Evolutionary conservation across 2,888 invertebrate genomes (phyloP).

Genomic region (Drosophila subsilvestris): DNA sequence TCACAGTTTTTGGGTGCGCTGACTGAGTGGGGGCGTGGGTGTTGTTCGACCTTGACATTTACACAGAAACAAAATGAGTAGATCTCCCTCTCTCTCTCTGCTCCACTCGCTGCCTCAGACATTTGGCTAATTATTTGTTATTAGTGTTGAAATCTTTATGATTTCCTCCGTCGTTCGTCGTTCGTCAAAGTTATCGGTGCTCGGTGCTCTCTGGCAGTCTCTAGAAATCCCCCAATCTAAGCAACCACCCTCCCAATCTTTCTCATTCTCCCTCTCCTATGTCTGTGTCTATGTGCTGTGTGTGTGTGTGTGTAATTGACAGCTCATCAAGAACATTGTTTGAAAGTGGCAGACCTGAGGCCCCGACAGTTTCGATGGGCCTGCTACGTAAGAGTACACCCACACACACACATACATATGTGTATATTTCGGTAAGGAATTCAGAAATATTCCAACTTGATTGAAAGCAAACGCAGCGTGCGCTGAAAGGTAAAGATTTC

Average conservation of each 20-base stretch:
- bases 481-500: slow-evolving; percentile 41
- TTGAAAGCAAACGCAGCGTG: slow-evolving; percentile 69
- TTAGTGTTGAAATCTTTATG: slow-evolving; percentile 76
- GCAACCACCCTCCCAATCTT: background rate
- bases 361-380: slow-evolving; percentile 53
- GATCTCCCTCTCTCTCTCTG: background rate
- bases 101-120: slow-evolving; percentile 44
- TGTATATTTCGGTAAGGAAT: background rate
- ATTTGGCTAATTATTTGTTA: slow-evolving; percentile 74
- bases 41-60: slow-evolving; percentile 44
- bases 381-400: slow-evolving; percentile 4
- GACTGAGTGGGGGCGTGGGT: background rate
- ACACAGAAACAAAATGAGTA: slow-evolving; percentile 8
- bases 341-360: slow-evolving; percentile 62
- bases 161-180: slow-evolving; percentile 25
- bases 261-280: background rate
- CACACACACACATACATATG: background rate
- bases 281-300: slow-evolving; percentile 10
- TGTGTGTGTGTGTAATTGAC: slow-evolving; percentile 59
- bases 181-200: slow-evolving; percentile 18
- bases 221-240: background rate
- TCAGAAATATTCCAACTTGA: slow-evolving; percentile 60
- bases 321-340: slow-evolving; percentile 76
- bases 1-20: slow-evolving; percentile 3
- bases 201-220: no score